Evolutionary conservation across 2,797 vertebrate genomes (phyloP).

Genomic region (Semotilus atromaculatus): DNA sequence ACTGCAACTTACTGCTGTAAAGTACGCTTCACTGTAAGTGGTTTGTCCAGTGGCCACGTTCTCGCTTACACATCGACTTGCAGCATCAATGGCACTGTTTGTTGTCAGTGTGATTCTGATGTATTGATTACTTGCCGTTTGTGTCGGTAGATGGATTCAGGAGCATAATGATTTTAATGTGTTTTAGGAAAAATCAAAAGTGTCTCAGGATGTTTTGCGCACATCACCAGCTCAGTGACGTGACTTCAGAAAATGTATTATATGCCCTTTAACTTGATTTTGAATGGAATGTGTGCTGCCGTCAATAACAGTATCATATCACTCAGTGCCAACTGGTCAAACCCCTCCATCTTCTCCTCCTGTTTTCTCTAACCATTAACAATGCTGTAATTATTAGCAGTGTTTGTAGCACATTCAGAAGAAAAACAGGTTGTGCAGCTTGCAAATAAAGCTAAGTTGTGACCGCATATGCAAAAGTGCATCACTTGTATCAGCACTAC

Average conservation of each 20-base stretch:
- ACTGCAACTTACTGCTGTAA: slow-evolving; percentile 20
- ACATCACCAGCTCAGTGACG: slow-evolving; percentile 21
- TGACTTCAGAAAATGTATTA: background rate
- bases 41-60: too few species aligned
- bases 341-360: background rate
- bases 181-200: background rate
- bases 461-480: slow-evolving; percentile 62
- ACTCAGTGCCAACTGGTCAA: slow-evolving; percentile 31
- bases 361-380: slow-evolving; percentile 12
- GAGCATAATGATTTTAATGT: background rate
- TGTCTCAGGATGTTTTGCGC: slow-evolving; percentile 36
- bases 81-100: background rate
- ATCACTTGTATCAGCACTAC: slow-evolving; percentile 73
- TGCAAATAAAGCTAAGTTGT: slow-evolving; percentile 54
- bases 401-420: slow-evolving; percentile 56
- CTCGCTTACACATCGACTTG: background rate
- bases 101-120: background rate
- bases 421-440: slow-evolving; percentile 59
- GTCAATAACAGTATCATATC: background rate
- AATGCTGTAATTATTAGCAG: slow-evolving; percentile 69
- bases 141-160: slow-evolving; percentile 10
- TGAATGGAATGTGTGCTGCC: background rate
- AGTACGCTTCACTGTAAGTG: slow-evolving; percentile 13
- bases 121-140: slow-evolving; percentile 8
- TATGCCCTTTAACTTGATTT: slow-evolving; percentile 42